These are phyloP conservation scores for Malachius bipustulatus DNA, from an alignment of 2,888 invertebrate species.

Conservation along the genomic window DNA sequence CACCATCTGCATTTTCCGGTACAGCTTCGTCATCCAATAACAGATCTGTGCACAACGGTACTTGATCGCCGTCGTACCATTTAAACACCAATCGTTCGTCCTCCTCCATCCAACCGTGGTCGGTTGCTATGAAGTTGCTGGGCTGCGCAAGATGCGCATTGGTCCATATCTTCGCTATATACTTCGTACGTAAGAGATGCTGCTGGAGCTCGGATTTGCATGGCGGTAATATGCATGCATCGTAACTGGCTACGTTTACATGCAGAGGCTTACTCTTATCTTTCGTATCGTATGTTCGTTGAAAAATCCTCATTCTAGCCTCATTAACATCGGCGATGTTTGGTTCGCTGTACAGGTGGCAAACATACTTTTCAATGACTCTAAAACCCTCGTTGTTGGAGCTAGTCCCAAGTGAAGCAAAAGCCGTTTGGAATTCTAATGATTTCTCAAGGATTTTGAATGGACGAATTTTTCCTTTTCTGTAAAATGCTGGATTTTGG, in stretches of 20 bases:
- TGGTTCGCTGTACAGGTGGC: constrained; percentile 22
- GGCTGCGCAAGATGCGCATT: too few relatives aligned
- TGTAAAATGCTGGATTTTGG: too few relatives aligned
- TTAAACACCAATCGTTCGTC: too few relatives aligned
- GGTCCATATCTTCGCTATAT: constrained; percentile 21
- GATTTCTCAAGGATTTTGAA: too few relatives aligned
- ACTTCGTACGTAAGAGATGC: constrained; percentile 24
- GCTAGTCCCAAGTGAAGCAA: constrained; percentile 15
- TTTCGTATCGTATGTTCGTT: constrained; percentile 24
- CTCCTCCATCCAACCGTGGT: too few relatives aligned
- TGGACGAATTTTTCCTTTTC: too few relatives aligned
- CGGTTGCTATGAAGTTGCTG: too few relatives aligned
- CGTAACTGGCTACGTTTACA: constrained; percentile 23
- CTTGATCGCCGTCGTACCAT: too few relatives aligned
- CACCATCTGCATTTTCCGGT: too few relatives aligned
- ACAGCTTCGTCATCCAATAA: too few relatives aligned
- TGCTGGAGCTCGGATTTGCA: constrained; percentile 23
- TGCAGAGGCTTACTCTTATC: constrained; percentile 21
- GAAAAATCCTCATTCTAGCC: constrained; percentile 19
- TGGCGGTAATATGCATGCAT: constrained; percentile 24
- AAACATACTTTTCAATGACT: constrained; percentile 18
- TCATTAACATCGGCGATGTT: constrained; percentile 21
- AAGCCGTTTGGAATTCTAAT: constrained; percentile 18
- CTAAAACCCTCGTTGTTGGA: constrained; percentile 13
- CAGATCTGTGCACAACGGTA: too few relatives aligned